Evolutionary conservation across 2,888 invertebrate species (phyloP).

Genomic region (Sepiola atlantica): DNA sequence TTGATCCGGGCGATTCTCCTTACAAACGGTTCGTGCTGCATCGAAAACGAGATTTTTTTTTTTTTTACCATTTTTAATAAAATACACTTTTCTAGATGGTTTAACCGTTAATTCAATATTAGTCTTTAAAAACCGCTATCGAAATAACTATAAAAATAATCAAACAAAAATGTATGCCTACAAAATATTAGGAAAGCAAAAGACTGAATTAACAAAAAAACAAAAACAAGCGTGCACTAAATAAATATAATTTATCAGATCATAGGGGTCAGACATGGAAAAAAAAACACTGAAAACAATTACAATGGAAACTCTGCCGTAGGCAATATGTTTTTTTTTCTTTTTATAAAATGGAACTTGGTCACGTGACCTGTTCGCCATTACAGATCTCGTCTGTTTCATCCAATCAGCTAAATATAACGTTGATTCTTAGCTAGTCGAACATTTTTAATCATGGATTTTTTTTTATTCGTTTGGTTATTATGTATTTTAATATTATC

Average conservation of each 20-base stretch:
- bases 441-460: not conserved
- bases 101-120: not conserved
- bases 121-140: not conserved
- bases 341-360: not conserved
- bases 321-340: not conserved
- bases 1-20: not conserved
- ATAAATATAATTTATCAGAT: not conserved
- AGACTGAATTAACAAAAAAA: not conserved
- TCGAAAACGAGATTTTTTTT: not conserved
- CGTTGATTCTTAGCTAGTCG: not conserved
- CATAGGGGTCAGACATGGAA: not conserved
- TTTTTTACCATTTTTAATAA: not conserved
- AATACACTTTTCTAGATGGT: not conserved
- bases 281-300: not conserved
- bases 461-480: not conserved
- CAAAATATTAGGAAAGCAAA: not conserved
- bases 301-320: not conserved
- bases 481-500: not conserved
- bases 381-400: not conserved
- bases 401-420: not conserved
- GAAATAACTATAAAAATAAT: not conserved
- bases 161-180: not conserved
- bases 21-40: not conserved
- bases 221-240: not conserved
- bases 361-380: not conserved